phyloP scores from a whole-genome alignment of 2,888 invertebrate species.

The Polietes domitor region DNA sequence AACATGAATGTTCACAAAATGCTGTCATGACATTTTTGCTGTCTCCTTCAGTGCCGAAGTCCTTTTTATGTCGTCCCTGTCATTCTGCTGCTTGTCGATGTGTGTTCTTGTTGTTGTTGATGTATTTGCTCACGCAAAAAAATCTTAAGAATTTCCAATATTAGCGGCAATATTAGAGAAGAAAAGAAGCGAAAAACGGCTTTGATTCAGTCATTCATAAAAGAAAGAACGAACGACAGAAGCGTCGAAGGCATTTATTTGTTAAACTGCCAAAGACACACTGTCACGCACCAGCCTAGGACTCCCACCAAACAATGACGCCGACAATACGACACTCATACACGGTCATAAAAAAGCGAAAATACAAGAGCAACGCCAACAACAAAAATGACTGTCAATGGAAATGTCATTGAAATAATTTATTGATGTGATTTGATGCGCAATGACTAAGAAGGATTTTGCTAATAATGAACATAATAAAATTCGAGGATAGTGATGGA shows the following conservation, averaged over 20 bases:
- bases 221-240: neutral
- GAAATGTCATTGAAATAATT: slow-evolving; percentile 63
- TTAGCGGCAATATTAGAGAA: slow-evolving; percentile 50
- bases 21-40: slow-evolving; percentile 56
- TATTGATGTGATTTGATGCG: slow-evolving; percentile 63
- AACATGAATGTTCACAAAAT: slow-evolving; percentile 48
- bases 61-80: neutral
- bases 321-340: slow-evolving; percentile 2
- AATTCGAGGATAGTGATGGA: slow-evolving; percentile 18
- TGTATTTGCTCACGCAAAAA: neutral
- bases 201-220: slow-evolving; percentile 45
- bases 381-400: slow-evolving; percentile 50
- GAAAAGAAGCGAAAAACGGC: slow-evolving; percentile 26
- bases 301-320: slow-evolving; percentile 24
- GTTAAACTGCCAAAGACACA: slow-evolving; percentile 26
- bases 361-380: neutral
- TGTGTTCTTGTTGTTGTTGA: slow-evolving; percentile 7
- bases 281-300: slow-evolving; percentile 3
- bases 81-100: too few relatives aligned
- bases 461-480: slow-evolving; percentile 49
- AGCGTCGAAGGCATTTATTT: slow-evolving; percentile 10
- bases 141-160: slow-evolving; percentile 57
- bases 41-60: slow-evolving; percentile 18
- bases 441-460: slow-evolving; percentile 59
- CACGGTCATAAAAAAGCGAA: slow-evolving; percentile 1